These are phyloP conservation scores for Rhabdomys pumilio DNA, from an alignment of 2,797 vertebrate genomes.

Conservation along the genomic window DNA sequence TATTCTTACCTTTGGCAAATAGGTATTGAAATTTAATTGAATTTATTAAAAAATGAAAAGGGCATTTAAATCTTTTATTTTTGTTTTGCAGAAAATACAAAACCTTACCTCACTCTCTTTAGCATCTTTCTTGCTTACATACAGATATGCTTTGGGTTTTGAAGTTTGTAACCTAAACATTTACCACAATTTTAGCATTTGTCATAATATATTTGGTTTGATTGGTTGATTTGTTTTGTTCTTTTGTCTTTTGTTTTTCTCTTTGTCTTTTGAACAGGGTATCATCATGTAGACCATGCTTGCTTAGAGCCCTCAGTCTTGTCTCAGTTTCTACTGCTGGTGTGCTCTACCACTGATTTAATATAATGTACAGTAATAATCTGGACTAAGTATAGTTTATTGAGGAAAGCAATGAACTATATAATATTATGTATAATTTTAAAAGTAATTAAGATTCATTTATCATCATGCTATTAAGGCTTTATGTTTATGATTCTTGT, in stretches of 20 bases:
- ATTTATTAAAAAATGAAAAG: slow-evolving; percentile 20
- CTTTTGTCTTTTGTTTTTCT: not conserved
- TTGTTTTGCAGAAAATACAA: not conserved
- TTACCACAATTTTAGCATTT: slow-evolving; percentile 27
- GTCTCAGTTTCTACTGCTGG: not conserved
- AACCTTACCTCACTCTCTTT: not conserved
- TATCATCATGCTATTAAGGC: not conserved
- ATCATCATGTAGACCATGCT: not conserved
- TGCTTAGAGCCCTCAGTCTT: not conserved
- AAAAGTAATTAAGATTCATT: not conserved
- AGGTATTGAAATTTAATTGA: slow-evolving; percentile 31
- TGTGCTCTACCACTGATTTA: not conserved
- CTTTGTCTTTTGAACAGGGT: not conserved
- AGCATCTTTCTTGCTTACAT: slow-evolving; percentile 14
- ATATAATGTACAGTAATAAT: slow-evolving; percentile 12
- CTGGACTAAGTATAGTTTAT: not conserved
- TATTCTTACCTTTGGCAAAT: slow-evolving; percentile 3
- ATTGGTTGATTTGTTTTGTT: not conserved
- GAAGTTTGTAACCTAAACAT: slow-evolving; percentile 36
- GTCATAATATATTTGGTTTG: not conserved
- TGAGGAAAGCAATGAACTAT: not conserved
- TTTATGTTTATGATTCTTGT: not conserved
- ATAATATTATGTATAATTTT: not conserved
- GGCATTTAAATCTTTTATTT: not conserved
- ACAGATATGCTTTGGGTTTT: slow-evolving; percentile 24